These are phyloP conservation scores for Petrophora chlorosata DNA, from an alignment of 2,888 invertebrate genomes.

Conservation along the genomic window DNA sequence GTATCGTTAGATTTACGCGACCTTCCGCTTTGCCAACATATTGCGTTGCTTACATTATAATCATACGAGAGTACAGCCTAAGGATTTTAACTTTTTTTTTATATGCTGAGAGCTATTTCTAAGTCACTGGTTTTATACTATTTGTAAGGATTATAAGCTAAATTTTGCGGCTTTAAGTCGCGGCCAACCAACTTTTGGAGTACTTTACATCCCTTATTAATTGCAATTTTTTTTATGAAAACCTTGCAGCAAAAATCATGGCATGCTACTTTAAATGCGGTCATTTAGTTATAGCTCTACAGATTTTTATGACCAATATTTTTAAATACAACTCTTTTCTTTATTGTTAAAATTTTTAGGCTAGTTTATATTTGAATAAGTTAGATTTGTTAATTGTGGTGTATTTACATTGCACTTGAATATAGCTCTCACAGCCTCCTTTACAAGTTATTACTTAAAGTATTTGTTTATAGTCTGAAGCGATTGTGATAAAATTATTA, in stretches of 20 bases:
- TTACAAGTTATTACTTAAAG: constrained; percentile 62
- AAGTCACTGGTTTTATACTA: constrained; percentile 80
- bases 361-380: constrained; percentile 82
- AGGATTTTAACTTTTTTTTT: constrained; percentile 82
- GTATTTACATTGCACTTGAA: constrained; percentile 79
- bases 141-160: constrained; percentile 68
- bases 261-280: constrained; percentile 72
- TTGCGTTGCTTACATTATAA: constrained; percentile 83
- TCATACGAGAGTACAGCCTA: constrained; percentile 83
- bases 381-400: constrained; percentile 83
- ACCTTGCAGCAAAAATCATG: constrained; percentile 75
- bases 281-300: constrained; percentile 83
- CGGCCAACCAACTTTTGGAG: constrained; percentile 77
- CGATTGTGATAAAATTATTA: constrained; percentile 77
- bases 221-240: constrained; percentile 71
- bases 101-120: constrained; percentile 83
- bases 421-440: constrained; percentile 78
- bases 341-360: constrained; percentile 84
- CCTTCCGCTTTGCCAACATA: constrained; percentile 83
- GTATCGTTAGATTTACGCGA: constrained; percentile 82
- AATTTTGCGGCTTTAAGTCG: constrained; percentile 71
- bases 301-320: constrained; percentile 80
- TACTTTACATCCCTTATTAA: constrained; percentile 78
- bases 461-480: constrained; percentile 75
- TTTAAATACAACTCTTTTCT: constrained; percentile 71